phyloP scores from a whole-genome alignment of 1,140 invertebrate genomes.

The Ips nitidus region DNA sequence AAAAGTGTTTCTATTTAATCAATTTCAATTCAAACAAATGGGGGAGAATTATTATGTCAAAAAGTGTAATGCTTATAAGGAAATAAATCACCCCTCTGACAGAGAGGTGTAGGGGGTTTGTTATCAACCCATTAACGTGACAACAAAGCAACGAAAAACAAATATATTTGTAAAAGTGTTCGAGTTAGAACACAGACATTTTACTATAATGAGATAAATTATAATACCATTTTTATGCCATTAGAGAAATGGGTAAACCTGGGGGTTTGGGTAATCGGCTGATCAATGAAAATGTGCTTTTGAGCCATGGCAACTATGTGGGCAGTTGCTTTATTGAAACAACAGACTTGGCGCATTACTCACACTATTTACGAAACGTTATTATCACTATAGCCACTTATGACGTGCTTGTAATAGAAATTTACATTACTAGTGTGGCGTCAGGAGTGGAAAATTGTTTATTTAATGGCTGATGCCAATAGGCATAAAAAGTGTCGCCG shows the following conservation, averaged over 20 bases:
- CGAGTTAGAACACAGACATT: constrained; percentile 6
- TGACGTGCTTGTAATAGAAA: too few relatives aligned
- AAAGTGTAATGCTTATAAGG: too few relatives aligned
- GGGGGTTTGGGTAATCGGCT: constrained; percentile 6
- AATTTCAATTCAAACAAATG: constrained; percentile 8
- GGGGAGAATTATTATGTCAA: neutral
- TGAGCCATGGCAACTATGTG: neutral
- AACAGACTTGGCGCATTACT: too few relatives aligned
- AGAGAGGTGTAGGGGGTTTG: too few relatives aligned
- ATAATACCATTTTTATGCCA: constrained; percentile 23
- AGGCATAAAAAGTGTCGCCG: too few relatives aligned
- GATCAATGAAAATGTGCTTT: constrained; percentile 3
- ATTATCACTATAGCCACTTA: too few relatives aligned
- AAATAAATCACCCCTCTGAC: neutral
- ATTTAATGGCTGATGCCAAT: too few relatives aligned
- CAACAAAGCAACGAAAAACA: constrained; percentile 1
- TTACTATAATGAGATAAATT: constrained; percentile 25
- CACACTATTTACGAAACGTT: too few relatives aligned
- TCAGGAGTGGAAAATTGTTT: too few relatives aligned
- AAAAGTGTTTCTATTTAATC: constrained; percentile 9
- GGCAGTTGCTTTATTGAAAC: too few relatives aligned
- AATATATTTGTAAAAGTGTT: constrained; percentile 5
- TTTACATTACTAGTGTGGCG: too few relatives aligned
- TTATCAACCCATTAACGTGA: too few relatives aligned
- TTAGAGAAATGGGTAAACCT: constrained; percentile 4